A percentile compares a stretch with the other conserved stretches of the same genome.
These are phyloP conservation scores for Cranoglanis bouderius DNA, from an alignment of 2,113 vertebrate species.

Conservation along the genomic window DNA sequence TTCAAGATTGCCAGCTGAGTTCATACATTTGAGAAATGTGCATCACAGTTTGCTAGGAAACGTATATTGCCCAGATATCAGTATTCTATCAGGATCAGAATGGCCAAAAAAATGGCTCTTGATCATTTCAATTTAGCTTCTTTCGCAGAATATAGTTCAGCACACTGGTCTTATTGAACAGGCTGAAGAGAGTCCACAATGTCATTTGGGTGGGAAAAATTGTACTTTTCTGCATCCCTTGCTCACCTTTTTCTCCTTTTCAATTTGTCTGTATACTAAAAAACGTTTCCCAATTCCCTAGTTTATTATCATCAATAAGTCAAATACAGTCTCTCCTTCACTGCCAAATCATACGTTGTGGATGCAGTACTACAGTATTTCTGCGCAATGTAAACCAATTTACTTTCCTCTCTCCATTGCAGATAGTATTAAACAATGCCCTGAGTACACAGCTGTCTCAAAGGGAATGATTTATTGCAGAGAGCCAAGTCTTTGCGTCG, in stretches of 20 bases:
- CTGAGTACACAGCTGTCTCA: constrained; percentile 78
- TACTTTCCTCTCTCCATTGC: constrained; percentile 71
- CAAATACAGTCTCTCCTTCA: constrained; percentile 76
- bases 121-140: constrained; percentile 62
- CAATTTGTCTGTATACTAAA: constrained; percentile 62
- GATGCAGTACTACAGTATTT: constrained; percentile 58
- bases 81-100: constrained; percentile 30
- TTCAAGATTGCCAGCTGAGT: constrained; percentile 8
- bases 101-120: constrained; percentile 63
- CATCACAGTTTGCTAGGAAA: not conserved
- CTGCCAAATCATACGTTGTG: constrained; percentile 66
- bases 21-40: constrained; percentile 34
- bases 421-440: constrained; percentile 84
- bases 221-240: constrained; percentile 73
- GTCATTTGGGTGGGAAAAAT: constrained; percentile 66
- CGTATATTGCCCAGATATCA: not conserved
- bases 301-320: constrained; percentile 82
- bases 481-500: constrained; percentile 76
- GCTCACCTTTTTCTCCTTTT: constrained; percentile 68
- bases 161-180: constrained; percentile 65
- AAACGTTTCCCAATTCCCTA: constrained; percentile 65
- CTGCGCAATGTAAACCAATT: constrained; percentile 79
- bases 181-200: constrained; percentile 66
- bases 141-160: constrained; percentile 68
- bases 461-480: constrained; percentile 85